Evolutionary conservation across 2,797 vertebrate species (phyloP).

Genomic region (Hemibagrus guttatus): DNA sequence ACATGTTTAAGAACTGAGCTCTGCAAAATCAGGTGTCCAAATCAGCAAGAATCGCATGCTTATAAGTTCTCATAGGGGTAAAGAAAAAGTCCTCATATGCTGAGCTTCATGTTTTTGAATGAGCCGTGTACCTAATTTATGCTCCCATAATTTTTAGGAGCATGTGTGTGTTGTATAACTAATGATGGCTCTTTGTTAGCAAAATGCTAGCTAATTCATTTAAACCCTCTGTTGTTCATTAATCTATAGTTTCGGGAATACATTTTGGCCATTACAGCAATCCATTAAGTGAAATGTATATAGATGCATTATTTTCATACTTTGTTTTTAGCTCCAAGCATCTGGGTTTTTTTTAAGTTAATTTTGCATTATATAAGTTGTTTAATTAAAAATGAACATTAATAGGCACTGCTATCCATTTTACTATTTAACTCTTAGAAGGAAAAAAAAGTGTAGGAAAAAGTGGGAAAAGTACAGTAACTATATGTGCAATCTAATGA

Average conservation of each 20-base stretch:
- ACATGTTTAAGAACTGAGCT: not conserved
- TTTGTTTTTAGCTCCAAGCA: slow-evolving; percentile 1
- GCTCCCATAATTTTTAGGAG: no score
- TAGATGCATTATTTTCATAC: not conserved
- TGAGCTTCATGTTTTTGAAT: not conserved
- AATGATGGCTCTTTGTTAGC: not conserved
- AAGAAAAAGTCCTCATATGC: not conserved
- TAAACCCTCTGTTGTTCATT: not conserved
- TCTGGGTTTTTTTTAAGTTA: not conserved
- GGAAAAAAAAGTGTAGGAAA: not conserved
- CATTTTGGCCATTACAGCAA: not conserved
- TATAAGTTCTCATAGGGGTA: no score
- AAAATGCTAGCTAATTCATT: not conserved
- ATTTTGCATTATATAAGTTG: not conserved
- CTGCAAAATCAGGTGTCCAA: not conserved
- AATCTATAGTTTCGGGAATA: not conserved
- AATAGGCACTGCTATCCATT: not conserved
- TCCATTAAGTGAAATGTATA: slow-evolving; percentile 17
- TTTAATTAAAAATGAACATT: slow-evolving; percentile 34
- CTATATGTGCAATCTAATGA: not conserved
- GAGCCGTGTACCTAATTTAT: not conserved
- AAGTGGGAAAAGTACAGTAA: not conserved
- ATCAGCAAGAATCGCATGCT: not conserved
- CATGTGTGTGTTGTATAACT: not conserved
- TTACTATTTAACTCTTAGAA: not conserved